Percentiles rank a stretch among this genome's conserved stretches.
These are phyloP conservation scores for Calosoma granatense DNA, from an alignment of 1,140 invertebrate species.

Conservation along the genomic window DNA sequence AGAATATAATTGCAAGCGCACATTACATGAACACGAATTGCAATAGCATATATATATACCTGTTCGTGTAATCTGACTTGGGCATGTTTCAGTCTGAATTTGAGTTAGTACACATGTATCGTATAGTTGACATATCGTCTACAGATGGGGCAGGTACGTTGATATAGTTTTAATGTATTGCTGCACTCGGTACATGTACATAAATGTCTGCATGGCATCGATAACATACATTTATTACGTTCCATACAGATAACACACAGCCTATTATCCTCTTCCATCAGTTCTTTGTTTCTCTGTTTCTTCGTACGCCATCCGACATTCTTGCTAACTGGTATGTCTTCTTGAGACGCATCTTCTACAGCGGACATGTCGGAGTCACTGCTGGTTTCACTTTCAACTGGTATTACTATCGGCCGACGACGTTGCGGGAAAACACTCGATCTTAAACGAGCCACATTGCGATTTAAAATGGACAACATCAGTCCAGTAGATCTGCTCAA, in stretches of 20 bases:
- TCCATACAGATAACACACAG: neutral
- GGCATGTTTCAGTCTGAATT: no score
- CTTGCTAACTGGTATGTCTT: no score
- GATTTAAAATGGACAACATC: neutral
- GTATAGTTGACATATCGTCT: neutral
- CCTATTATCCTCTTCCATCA: neutral
- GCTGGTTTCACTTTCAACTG: no score
- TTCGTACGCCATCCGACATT: neutral
- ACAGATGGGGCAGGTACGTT: slow-evolving; percentile 1
- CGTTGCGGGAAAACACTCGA: neutral
- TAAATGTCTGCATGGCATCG: neutral
- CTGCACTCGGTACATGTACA: neutral
- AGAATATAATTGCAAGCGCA: no score
- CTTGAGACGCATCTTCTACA: no score
- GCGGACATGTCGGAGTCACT: no score
- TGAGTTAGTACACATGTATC: neutral
- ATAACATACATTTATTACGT: neutral
- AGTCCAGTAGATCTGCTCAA: neutral
- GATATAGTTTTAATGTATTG: neutral
- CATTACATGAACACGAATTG: no score
- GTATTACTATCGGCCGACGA: neutral
- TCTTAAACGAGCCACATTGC: neutral
- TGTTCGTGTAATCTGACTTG: no score
- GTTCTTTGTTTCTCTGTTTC: neutral
- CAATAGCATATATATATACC: no score